Percentiles rank a stretch among this genome's conserved stretches.
Conservation (phyloP, 2,888 invertebrate species). For the Stegophylla sp. region DNA sequence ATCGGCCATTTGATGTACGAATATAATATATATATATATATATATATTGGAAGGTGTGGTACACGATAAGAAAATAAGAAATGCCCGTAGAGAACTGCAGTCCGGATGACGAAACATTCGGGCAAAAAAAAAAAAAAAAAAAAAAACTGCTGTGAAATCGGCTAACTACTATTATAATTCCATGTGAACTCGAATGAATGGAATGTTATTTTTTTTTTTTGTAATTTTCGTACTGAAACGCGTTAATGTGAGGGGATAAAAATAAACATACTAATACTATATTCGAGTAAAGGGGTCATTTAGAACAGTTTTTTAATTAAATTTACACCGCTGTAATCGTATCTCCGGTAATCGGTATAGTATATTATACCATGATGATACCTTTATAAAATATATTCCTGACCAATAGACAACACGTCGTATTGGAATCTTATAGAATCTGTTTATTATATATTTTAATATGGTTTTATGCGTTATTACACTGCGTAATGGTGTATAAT, state of each 20-base stretch:
- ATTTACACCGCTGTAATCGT: not conserved
- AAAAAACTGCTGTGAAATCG: constrained; percentile 24
- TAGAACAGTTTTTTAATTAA: not conserved
- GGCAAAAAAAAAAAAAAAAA: too few species aligned
- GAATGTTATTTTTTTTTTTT: not conserved
- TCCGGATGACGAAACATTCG: constrained; percentile 8
- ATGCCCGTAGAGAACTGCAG: not conserved
- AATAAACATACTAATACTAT: not conserved
- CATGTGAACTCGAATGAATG: constrained; percentile 2
- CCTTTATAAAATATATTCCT: too few species aligned
- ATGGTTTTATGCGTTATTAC: too few species aligned
- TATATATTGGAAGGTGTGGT: not conserved
- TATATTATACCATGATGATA: not conserved
- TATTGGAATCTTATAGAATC: too few species aligned
- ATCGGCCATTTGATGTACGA: not conserved
- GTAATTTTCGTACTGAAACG: not conserved
- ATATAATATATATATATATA: too few species aligned
- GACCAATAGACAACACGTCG: too few species aligned
- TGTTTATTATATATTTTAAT: too few species aligned
- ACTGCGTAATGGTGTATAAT: too few species aligned
- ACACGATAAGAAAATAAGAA: not conserved
- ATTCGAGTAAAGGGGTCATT: not conserved
- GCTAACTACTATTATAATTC: not conserved
- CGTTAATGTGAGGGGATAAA: not conserved
- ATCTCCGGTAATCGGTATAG: not conserved